Evolutionary conservation across 2,797 vertebrate species (phyloP), one percentile per base, ranked within the genome.

Genomic region (Sebastes kiyomatsui): DNA sequence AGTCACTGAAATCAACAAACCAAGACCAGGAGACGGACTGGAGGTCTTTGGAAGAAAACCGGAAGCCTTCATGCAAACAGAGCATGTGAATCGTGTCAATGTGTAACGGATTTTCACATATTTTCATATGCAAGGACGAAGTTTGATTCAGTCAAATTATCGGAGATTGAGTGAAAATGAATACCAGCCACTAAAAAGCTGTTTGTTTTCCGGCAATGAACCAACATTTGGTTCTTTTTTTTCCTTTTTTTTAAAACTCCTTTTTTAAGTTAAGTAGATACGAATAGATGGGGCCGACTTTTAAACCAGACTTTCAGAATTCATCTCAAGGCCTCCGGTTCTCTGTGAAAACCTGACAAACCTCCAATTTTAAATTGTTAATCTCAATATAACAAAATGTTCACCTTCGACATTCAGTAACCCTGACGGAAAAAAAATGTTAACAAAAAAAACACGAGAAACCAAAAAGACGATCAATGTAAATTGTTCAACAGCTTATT

Each of bases 401-500:
- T 80, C 69, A 64, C 62, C 78, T 85, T 90, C 58, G 73, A 88
- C 79, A 81, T 89, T 93, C 87, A 84, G 86, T 86, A 90, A 92
- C 88, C 81, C 82, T 71, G 85, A 84, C 80, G 64, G 35, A 77
- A 67, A 74, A 61, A 56, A 73, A 83, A 58, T 4, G n/a, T 42
- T 2, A 54, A 73, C 22, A 71, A 42, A 42, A 42, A 75, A 74
- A 82, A 75, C 38, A 67, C 4, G n/a, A 74, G 70, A 80, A 77
- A 77, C 13, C 30, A 14, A 77, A 87, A 87, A 73, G 7, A 86
- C 49, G 32, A 77, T 78, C 32, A 58, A 82, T 80, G 65, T 42
- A 77, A 83, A 76, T 88, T 75, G 80, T 88, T 88, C 84, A 84
- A 86, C 77, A 93, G 93, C 93, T 94, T 93, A 93, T 93, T 85